Conservation (phyloP, 2,888 invertebrate species). For the Digitonthophagus gazella region DNA sequence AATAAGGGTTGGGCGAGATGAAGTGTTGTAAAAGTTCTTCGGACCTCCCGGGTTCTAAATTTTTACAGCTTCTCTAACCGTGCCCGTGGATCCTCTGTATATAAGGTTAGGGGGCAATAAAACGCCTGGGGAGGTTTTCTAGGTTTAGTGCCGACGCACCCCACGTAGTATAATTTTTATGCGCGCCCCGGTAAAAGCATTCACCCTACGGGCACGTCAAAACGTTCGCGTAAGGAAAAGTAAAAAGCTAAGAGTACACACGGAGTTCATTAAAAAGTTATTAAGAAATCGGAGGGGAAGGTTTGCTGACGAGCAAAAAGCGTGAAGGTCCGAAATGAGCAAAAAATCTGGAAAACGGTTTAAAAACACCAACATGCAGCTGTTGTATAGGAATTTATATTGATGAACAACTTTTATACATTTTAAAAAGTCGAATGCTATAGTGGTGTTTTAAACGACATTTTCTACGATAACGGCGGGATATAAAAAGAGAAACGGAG, state of each 20-base stretch:
- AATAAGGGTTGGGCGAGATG: slow-evolving; percentile 10
- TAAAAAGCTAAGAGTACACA: not conserved
- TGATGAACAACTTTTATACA: too few relatives aligned
- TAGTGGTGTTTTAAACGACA: too few relatives aligned
- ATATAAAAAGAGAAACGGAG: not conserved
- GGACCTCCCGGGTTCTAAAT: slow-evolving; percentile 15
- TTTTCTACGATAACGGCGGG: not conserved
- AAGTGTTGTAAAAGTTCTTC: slow-evolving; percentile 11
- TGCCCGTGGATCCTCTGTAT: not conserved
- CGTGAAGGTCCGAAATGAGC: not conserved
- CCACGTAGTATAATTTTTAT: not conserved
- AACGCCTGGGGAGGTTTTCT: not conserved
- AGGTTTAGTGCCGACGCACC: not conserved
- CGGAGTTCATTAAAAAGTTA: not conserved
- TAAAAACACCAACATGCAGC: not conserved
- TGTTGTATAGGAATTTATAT: too few relatives aligned
- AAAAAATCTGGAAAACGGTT: not conserved
- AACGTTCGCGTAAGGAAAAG: not conserved
- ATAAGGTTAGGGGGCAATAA: not conserved
- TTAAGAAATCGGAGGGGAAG: not conserved
- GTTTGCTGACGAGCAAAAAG: not conserved
- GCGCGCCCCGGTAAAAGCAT: not conserved
- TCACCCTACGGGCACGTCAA: not conserved
- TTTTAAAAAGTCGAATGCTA: too few relatives aligned
- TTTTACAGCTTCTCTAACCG: not conserved